Conservation (phyloP, 2,113 vertebrate genomes). For the Ictidomys tridecemlineatus region DNA sequence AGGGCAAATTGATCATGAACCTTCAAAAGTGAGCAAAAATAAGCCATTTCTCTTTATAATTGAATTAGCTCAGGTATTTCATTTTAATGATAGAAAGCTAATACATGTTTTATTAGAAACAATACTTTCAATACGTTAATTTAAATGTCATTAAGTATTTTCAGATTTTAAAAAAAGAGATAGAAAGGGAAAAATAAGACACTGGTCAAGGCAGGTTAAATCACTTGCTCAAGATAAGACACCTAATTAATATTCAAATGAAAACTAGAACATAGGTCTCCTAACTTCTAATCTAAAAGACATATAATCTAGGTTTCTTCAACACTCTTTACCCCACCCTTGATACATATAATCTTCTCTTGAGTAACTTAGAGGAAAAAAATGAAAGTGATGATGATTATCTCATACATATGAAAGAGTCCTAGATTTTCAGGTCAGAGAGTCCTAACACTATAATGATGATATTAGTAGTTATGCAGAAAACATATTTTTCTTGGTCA, state of each 20-base stretch:
- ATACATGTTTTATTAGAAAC: neutral
- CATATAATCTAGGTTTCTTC: neutral
- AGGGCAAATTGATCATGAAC: neutral
- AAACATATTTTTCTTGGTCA: neutral
- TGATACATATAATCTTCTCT: neutral
- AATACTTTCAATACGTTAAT: neutral
- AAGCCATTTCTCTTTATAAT: neutral
- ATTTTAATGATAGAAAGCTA: neutral
- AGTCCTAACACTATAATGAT: neutral
- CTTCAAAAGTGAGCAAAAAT: neutral
- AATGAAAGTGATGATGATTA: neutral
- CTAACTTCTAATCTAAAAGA: neutral
- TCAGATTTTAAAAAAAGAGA: neutral
- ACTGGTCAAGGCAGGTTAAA: neutral
- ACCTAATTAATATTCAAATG: neutral
- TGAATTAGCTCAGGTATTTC: neutral
- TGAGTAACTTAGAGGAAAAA: neutral
- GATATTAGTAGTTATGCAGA: neutral
- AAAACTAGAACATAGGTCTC: conserved; percentile 10
- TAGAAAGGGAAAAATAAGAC: neutral
- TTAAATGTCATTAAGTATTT: neutral
- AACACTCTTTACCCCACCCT: neutral
- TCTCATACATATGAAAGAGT: neutral
- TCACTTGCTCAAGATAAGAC: neutral
- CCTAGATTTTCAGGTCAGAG: conserved; percentile 10